Percentiles rank a stretch among this genome's conserved stretches.
phyloP scores from a whole-genome alignment of 2,888 invertebrate genomes.

The Dryococelus australis region DNA sequence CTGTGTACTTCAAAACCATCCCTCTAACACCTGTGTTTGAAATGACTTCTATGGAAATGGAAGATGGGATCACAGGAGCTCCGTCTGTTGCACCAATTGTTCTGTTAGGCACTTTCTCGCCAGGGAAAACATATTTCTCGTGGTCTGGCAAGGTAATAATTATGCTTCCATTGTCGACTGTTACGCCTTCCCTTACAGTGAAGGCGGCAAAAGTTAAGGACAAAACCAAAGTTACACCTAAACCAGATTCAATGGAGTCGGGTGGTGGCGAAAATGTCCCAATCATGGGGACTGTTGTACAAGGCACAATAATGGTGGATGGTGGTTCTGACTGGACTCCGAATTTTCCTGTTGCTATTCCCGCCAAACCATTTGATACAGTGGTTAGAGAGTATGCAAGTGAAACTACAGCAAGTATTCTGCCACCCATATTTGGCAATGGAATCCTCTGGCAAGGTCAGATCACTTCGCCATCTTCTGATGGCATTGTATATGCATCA shows the following conservation, averaged over 20 bases:
- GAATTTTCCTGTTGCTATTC: constrained; percentile 13
- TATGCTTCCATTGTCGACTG: not conserved
- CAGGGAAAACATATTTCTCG: not conserved
- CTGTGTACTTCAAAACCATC: constrained; percentile 13
- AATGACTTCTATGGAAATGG: not conserved
- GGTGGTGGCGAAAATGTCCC: not conserved
- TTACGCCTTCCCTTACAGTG: not conserved
- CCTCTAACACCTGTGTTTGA: not conserved
- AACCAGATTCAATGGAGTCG: not conserved
- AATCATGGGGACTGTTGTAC: not conserved
- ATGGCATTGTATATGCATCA: not conserved
- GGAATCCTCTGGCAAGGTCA: constrained; percentile 22
- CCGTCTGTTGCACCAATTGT: not conserved
- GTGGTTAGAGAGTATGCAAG: not conserved
- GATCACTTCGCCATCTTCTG: not conserved
- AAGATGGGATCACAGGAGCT: not conserved
- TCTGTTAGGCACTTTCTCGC: not conserved
- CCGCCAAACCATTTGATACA: not conserved
- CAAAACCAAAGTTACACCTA: not conserved
- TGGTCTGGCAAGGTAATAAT: not conserved
- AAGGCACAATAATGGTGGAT: not conserved
- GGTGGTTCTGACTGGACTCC: constrained; percentile 21
- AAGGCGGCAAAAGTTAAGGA: not conserved
- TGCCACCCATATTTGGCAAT: constrained; percentile 3
- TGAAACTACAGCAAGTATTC: not conserved